These are phyloP conservation scores for Labeo rohita DNA, from an alignment of 2,113 vertebrate genomes.

Conservation along the genomic window DNA sequence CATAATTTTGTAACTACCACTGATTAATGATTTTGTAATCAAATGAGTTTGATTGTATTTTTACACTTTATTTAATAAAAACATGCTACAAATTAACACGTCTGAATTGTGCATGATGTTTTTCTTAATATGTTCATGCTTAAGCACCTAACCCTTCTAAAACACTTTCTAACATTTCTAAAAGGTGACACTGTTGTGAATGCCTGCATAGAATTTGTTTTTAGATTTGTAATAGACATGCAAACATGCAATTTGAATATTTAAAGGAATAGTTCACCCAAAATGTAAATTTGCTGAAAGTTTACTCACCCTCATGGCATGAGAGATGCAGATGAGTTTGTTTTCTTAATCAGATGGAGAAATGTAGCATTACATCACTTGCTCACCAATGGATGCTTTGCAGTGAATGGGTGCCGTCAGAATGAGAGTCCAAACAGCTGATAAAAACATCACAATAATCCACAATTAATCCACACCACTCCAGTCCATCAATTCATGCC, in stretches of 20 bases:
- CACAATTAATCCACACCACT: too few relatives aligned
- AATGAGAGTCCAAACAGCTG: neutral
- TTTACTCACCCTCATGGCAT: too few relatives aligned
- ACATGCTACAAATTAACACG: conserved; percentile 17
- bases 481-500: too few relatives aligned
- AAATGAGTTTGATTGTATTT: conserved; percentile 48
- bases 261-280: neutral
- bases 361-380: neutral
- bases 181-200: neutral
- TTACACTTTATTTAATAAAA: conserved; percentile 55
- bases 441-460: neutral
- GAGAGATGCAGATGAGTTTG: neutral
- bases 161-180: neutral
- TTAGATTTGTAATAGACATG: too few relatives aligned
- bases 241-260: neutral
- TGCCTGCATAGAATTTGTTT: neutral
- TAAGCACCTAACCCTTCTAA: neutral
- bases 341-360: too few relatives aligned
- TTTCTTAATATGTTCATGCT: neutral
- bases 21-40: conserved; percentile 39
- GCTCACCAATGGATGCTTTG: too few relatives aligned
- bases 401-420: neutral
- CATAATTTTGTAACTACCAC: conserved; percentile 47
- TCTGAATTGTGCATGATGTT: neutral
- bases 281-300: neutral